These are phyloP conservation scores for Plebejus melissa DNA, from an alignment of 2,888 invertebrate genomes.

Conservation along the genomic window DNA sequence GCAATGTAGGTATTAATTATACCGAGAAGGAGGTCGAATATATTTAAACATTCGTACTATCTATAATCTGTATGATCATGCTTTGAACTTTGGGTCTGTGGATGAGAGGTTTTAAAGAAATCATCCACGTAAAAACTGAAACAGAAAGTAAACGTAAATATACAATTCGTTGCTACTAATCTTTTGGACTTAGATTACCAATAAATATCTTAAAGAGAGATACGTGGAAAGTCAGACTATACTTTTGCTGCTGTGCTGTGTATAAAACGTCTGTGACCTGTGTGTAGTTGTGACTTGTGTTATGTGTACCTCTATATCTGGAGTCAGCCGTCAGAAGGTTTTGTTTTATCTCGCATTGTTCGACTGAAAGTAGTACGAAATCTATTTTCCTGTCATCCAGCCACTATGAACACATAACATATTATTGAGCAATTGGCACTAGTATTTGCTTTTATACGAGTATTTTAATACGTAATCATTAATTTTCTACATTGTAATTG, in stretches of 20 bases:
- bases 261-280: too few relatives aligned
- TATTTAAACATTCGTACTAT: neutral
- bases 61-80: neutral
- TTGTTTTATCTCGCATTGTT: too few relatives aligned
- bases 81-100: neutral
- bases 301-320: too few relatives aligned
- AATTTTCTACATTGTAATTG: conserved; percentile 2
- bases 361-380: neutral
- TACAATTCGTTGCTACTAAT: neutral
- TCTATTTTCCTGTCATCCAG: neutral
- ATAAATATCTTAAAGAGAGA: neutral
- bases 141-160: neutral
- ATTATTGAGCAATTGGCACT: neutral
- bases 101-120: neutral
- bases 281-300: too few relatives aligned
- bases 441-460: neutral
- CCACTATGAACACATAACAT: neutral
- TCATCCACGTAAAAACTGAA: neutral
- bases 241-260: too few relatives aligned
- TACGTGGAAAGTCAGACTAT: neutral
- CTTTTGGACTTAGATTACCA: neutral
- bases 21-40: neutral
- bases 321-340: too few relatives aligned
- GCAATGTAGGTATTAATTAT: conserved; percentile 6
- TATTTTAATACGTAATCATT: conserved; percentile 15